Evolutionary conservation across 2,797 vertebrate species (phyloP).

Genomic region (Cygnus olor): DNA sequence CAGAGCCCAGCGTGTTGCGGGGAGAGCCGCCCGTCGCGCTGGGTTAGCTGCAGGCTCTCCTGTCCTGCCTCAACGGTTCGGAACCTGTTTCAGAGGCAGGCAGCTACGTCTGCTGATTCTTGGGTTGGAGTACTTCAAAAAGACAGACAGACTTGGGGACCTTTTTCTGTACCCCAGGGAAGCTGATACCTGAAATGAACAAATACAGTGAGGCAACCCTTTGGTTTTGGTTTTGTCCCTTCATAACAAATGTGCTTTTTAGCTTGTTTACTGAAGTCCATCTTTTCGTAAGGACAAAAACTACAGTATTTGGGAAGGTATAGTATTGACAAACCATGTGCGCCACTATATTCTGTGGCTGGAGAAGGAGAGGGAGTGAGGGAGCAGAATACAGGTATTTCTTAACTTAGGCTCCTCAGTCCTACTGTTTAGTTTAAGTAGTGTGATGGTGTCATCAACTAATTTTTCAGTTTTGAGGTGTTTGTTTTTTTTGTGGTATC

Average conservation of each 20-base stretch:
- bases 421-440: neutral
- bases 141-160: neutral
- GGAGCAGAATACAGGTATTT: neutral
- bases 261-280: neutral
- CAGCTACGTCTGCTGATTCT: neutral
- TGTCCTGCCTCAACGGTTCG: neutral
- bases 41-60: neutral
- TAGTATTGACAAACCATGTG: neutral
- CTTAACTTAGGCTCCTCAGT: fast-evolving
- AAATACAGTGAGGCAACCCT: too few relatives aligned
- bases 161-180: neutral
- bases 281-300: neutral
- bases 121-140: neutral
- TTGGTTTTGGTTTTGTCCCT: neutral
- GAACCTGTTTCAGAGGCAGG: neutral
- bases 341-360: neutral
- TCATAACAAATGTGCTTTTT: neutral
- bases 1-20: neutral
- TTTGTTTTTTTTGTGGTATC: neutral
- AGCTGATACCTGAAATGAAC: neutral
- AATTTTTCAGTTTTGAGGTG: neutral
- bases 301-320: neutral
- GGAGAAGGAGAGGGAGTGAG: neutral
- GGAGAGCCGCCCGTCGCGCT: neutral
- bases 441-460: neutral